phyloP scores from a whole-genome alignment of 53 echinoderm and acorn worm species.

The Hippasteria phrygiana region DNA sequence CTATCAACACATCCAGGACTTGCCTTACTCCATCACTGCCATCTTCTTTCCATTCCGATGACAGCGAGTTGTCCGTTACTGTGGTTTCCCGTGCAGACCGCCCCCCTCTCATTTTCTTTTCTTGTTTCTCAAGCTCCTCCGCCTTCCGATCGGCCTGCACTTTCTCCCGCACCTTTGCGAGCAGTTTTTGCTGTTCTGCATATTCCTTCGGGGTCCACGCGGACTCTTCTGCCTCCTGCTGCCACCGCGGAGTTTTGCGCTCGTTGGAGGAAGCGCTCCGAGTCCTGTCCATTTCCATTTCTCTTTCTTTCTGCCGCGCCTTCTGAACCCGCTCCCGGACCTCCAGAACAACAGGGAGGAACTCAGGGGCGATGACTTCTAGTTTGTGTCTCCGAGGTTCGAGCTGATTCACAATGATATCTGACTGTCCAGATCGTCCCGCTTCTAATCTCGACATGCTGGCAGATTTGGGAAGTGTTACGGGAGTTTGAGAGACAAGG shows the following conservation, averaged over 20 bases:
- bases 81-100: not conserved
- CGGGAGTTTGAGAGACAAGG: not conserved
- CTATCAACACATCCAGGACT: constrained; percentile 38
- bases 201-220: not conserved
- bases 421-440: too few species aligned
- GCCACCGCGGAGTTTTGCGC: not conserved
- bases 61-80: constrained; percentile 9
- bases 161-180: constrained; percentile 16
- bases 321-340: constrained; percentile 48
- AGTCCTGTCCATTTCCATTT: not conserved
- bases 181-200: constrained; percentile 19
- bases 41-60: not conserved
- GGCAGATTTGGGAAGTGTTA: not conserved
- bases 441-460: not conserved
- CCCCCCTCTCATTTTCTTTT: not conserved
- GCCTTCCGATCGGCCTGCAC: constrained; percentile 22
- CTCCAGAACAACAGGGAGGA: constrained; percentile 25
- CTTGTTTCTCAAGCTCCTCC: not conserved
- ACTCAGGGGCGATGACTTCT: constrained; percentile 31
- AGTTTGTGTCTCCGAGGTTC: not conserved
- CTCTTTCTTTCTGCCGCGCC: constrained; percentile 13
- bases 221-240: not conserved
- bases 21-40: constrained; percentile 7
- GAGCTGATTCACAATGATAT: not conserved
- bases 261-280: not conserved